Evolutionary conservation across 1,140 invertebrate species (phyloP), one percentile per base, ranked within the genome.

Genomic region (Drosophila rufa): DNA sequence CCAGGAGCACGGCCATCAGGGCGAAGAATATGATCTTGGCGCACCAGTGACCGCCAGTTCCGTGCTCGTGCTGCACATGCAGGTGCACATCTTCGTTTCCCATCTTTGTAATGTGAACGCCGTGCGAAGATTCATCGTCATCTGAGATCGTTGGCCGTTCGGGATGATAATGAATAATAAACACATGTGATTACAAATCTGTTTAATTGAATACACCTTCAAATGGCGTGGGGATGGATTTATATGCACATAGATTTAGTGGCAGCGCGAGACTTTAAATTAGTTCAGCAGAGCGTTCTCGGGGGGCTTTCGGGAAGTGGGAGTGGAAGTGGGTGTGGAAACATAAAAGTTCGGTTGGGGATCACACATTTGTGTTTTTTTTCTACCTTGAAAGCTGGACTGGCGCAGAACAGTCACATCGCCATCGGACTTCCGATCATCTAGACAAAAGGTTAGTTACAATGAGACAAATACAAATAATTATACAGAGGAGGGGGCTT

Each of bases 21-120:
- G 94, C 92, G 82, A 97, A 97, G 92, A 97, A 97, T 68, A 97
- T 94, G 45, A 97, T 95, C 93, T 96, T 97, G 8, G 96, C 96
- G 92, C 96, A 96, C 94, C 96, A 95, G 82, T 96, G 96, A 33
- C 96, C 96, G 45, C 96, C 96, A 15, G 95, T 96, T 11, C 94
- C 94, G 71, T 94, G 94, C 48, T 97, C 96, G 79, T 96, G 95
- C 30, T 97, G 94, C 33, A 97, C 94, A 82, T 97, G 96, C 81
- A 97, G 95, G 55, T 95, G 95, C 27, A 96, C 93, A 89, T 93
- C 92, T 17, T 93, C 91, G 50, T 79, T 91, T 60, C 92, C 92
- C 92, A 93, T 93, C 83, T 93, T 93, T 53, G 92, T 92, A 53
- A 92, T 91, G 68, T 93, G 92, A 33, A 93, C 92, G 61, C 92